Evolutionary conservation across 2,888 invertebrate genomes (phyloP), one percentile per base, ranked within the genome.

Genomic region (Melipona bicolor): DNA sequence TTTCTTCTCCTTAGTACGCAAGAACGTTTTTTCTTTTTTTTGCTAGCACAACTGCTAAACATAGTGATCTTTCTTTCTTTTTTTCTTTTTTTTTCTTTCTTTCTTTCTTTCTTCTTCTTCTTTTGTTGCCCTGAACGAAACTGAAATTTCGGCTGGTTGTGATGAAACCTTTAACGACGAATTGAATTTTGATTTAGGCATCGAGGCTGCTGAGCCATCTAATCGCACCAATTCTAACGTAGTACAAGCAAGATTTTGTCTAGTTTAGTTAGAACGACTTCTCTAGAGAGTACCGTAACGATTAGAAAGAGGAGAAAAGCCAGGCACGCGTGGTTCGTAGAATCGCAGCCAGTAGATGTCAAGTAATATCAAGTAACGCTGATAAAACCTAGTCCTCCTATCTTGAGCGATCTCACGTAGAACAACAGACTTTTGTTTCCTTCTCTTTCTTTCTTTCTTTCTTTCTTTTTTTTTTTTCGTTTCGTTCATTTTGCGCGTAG

Each of bases 141-240:
- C 56, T 73, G 65, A 81, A 27, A 73, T 69, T 59, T 76, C 78
- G 71, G 64, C 83, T 81, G 36, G 81, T 70, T 59, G 73, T 69
- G 65, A 62, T 19, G 17, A 19, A 19, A 61, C 62, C 36, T 83
- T 61, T 73, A 81, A 72, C 69, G 73, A 70, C 77, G 74, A 19
- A n/a, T 54, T 74, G 65, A 67, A 65, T 17, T 43, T 43, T 43
- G 36, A 43, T 43, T 73, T 85, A 83, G 86, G 87, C 87, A 71
- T 83, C 70, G 69, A 77, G 70, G 52, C 77, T 70, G 52, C 77
- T 70, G 77, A 77, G 52, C 54, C 82, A 77, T 74, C 74, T 79
- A 75, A 81, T 82, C 68, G 85, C 87, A 81, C 69, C 85, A 83
- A 77, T 61, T 87, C 80, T 87, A 87, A 87, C 83, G 87, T 86